Evolutionary conservation across 2,113 vertebrate genomes (phyloP), one percentile per base, ranked within the genome.

Genomic region (Fukomys damarensis): DNA sequence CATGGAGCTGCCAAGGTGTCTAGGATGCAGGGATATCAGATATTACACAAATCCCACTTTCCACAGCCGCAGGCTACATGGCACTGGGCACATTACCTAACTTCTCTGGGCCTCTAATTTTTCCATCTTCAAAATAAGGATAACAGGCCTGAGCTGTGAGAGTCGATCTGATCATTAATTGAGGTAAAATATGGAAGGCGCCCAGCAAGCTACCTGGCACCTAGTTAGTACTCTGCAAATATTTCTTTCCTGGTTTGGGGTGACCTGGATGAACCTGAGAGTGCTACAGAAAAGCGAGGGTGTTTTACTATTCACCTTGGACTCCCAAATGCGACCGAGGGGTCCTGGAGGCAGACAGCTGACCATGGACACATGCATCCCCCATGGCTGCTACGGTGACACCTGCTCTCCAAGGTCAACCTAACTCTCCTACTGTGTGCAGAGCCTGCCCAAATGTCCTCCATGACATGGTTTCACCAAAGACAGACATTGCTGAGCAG

Each of bases 401-500:
- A 38, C 11, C 13, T n/a, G 49, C 2, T 74, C 54, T 66, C 28
- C 20, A 12, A n/a, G 2, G 59, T 46, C 77, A 68, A 43, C 30
- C 66, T 72, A 38, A 11, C 26, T 96, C 35, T 1, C 30, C 68
- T 63, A 58, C 63, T 26, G 7, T 54, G 49, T 3, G 24, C 32
- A 0, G 0, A 41, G 20, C n/a, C 54, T 0, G 24, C 14, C 94
- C 52, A 0, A 72, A 0, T 76, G 90, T 54, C 89, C 82, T 63
- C 56, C 46, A 0, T 0, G 2, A 68, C 0, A 0, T 0, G 12
- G 22, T 93, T 70, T 35, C 95, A 41, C 86, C 0, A 4, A 0
- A 85, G 30, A 7, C 0, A 1, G 74, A 76, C n/a, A 56, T 17
- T 3, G 0, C 12, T 7, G 1, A 87, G 68, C 3, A 86, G 68